Evolutionary conservation across 2,113 vertebrate genomes (phyloP).

Genomic region (Oreochromis niloticus): DNA sequence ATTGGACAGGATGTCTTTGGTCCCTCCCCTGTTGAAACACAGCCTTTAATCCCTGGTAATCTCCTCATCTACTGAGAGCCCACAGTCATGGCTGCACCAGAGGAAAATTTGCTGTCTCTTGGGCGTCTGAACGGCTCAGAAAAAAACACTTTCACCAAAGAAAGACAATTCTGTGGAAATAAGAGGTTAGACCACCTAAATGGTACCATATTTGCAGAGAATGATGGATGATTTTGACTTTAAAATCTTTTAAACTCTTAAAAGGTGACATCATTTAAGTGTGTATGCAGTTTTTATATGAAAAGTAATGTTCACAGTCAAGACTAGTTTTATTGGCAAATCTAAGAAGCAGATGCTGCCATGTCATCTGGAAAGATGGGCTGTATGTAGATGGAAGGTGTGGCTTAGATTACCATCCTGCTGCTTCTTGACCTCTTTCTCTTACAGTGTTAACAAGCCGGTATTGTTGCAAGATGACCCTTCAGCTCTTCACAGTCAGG

Average conservation of each 20-base stretch:
- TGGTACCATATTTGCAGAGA: not conserved
- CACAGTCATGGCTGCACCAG: constrained; percentile 32
- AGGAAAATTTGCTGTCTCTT: constrained; percentile 32
- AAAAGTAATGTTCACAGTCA: not conserved
- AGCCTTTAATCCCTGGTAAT: constrained; percentile 69
- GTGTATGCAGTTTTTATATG: not conserved
- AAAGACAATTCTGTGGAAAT: not conserved
- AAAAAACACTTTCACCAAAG: constrained; percentile 11
- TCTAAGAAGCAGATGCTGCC: not conserved
- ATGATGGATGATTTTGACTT: not conserved
- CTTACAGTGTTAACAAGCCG: constrained; percentile 2
- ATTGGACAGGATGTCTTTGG: not conserved
- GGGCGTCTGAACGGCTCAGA: not conserved
- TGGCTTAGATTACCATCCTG: not conserved
- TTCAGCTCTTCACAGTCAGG: not conserved
- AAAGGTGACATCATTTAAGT: not conserved
- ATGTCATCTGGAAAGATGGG: not conserved
- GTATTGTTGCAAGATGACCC: not conserved
- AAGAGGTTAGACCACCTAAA: constrained; percentile 43
- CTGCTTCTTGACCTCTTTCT: not conserved
- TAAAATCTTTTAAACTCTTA: not conserved
- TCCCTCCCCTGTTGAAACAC: constrained; percentile 21
- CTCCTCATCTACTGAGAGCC: constrained; percentile 28
- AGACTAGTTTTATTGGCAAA: not conserved
- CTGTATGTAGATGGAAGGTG: not conserved